phyloP scores from a whole-genome alignment of 2,888 invertebrate species.

The Candidula unifasciata region DNA sequence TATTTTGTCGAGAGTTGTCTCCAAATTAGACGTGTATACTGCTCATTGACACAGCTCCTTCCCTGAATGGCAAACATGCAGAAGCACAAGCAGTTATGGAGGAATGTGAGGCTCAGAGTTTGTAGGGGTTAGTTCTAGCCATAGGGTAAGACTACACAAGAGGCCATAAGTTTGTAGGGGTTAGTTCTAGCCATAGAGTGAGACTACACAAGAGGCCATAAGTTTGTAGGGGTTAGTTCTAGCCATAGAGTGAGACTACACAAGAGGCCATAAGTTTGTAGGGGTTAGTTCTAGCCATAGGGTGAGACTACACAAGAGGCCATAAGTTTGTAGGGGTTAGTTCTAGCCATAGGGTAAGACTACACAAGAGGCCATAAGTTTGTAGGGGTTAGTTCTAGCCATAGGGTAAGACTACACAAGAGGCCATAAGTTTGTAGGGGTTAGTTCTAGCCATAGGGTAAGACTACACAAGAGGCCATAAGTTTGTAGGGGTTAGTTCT shows the following conservation, averaged over 20 bases:
- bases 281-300: constrained; percentile 17
- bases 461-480: not conserved
- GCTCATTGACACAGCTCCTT: too few species aligned
- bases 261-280: not conserved
- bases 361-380: not conserved
- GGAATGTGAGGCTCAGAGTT: too few species aligned
- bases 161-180: not conserved
- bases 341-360: constrained; percentile 11
- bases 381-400: constrained; percentile 5
- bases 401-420: not conserved
- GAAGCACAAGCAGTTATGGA: too few species aligned
- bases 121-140: not conserved
- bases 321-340: not conserved
- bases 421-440: not conserved
- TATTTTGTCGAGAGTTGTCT: too few species aligned
- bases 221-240: not conserved
- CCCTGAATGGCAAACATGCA: too few species aligned
- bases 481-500: not conserved
- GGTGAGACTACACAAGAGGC: not conserved
- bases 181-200: constrained; percentile 15
- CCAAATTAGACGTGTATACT: too few species aligned
- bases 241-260: constrained; percentile 16
- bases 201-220: not conserved
- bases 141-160: not conserved
- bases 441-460: constrained; percentile 14